phyloP scores from a whole-genome alignment of 1,140 invertebrate species.

The Drosophila lacteicornis region DNA sequence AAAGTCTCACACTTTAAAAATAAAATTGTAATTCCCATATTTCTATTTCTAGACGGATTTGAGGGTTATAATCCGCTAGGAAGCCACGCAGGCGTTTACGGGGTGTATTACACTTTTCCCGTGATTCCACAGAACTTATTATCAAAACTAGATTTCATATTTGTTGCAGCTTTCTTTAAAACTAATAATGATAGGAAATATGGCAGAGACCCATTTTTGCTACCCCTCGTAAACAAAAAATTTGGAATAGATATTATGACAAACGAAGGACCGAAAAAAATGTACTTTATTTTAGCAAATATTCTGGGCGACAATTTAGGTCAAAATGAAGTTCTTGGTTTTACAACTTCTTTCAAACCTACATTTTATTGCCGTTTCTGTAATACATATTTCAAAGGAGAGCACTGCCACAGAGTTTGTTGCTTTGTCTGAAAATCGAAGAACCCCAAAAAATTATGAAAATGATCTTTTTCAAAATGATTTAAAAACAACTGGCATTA shows the following conservation, averaged over 20 bases:
- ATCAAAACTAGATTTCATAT: conserved; percentile 1
- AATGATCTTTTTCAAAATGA: background rate
- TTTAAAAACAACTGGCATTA: background rate
- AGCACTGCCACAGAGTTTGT: background rate
- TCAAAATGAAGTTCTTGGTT: conserved; percentile 1
- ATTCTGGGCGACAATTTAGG: conserved; percentile 6
- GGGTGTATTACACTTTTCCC: conserved; percentile 3
- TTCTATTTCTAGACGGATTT: conserved; percentile 1
- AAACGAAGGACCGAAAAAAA: background rate
- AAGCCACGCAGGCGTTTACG: background rate
- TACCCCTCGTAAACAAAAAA: background rate
- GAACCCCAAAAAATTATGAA: background rate
- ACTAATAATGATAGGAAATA: background rate
- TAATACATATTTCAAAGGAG: conserved; percentile 2
- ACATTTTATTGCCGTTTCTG: conserved; percentile 4
- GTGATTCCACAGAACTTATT: background rate
- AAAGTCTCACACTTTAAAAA: background rate
- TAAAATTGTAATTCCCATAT: background rate
- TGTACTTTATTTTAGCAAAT: background rate
- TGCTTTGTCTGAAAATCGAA: background rate
- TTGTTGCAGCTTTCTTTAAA: conserved; percentile 2
- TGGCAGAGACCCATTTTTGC: background rate
- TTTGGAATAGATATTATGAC: background rate
- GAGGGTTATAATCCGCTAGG: conserved; percentile 5
- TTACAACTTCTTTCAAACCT: conserved; percentile 4